Evolutionary conservation across 2,888 invertebrate species (phyloP).

Genomic region (Ypsolopha sequella): DNA sequence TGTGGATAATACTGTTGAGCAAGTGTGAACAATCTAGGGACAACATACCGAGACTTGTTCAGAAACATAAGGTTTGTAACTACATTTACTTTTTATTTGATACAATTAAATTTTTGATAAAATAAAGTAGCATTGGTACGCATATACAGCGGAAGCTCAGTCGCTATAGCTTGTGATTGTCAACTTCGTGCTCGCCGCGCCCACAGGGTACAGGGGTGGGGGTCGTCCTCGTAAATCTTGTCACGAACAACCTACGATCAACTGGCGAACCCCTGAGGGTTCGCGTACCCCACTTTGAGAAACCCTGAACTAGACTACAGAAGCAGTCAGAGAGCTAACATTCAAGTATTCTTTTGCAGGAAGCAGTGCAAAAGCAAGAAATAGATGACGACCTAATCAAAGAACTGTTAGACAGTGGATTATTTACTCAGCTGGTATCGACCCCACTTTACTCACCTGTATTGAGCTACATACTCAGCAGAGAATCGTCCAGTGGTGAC

Average conservation of each 20-base stretch:
- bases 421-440: conserved; percentile 44
- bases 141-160: no score
- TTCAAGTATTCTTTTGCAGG: conserved; percentile 25
- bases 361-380: conserved; percentile 24
- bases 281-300: no score
- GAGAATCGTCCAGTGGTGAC: conserved; percentile 18
- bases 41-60: conserved; percentile 24
- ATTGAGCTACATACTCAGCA: conserved; percentile 34
- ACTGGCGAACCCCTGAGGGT: no score
- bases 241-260: no score
- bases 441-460: conserved; percentile 39
- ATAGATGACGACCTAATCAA: conserved; percentile 46
- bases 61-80: conserved; percentile 29
- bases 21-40: conserved; percentile 27
- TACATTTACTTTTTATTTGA: not conserved
- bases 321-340: not conserved
- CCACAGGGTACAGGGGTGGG: no score
- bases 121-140: no score
- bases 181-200: no score
- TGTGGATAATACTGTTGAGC: conserved; percentile 47
- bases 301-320: no score
- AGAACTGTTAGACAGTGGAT: conserved; percentile 40
- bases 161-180: no score
- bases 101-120: not conserved
- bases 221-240: no score